Conservation (phyloP, 2,797 vertebrate species). For the Holocentrus rufus region DNA sequence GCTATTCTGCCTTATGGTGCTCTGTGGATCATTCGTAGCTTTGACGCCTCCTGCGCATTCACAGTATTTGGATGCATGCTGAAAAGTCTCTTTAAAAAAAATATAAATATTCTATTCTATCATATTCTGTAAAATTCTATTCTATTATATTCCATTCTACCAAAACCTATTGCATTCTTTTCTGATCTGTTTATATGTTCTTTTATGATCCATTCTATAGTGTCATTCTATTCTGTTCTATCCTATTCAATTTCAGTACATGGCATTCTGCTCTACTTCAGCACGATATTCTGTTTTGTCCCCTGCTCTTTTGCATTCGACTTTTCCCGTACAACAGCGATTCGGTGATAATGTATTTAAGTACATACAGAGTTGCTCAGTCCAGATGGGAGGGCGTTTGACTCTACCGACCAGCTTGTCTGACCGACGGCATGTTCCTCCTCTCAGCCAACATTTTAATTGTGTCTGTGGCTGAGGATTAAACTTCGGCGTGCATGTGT, state of each 20-base stretch:
- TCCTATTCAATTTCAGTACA: neutral
- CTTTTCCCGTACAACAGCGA: neutral
- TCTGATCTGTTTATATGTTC: too few relatives aligned
- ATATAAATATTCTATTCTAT: too few relatives aligned
- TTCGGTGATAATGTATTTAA: neutral
- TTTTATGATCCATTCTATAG: too few relatives aligned
- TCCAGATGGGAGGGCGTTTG: slow-evolving; percentile 20
- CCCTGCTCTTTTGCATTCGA: slow-evolving; percentile 18
- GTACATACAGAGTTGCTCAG: neutral
- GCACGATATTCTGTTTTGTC: too few relatives aligned
- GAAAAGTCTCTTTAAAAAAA: too few relatives aligned
- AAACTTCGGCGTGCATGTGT: slow-evolving; percentile 17
- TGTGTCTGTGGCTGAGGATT: slow-evolving; percentile 10
- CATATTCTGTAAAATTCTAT: too few relatives aligned
- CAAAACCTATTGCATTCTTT: too few relatives aligned
- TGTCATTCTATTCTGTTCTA: neutral
- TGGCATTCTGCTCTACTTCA: too few relatives aligned
- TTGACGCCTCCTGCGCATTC: too few relatives aligned
- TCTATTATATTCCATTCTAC: neutral
- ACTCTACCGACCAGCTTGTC: slow-evolving; percentile 10
- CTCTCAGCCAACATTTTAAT: slow-evolving; percentile 24
- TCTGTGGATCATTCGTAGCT: too few relatives aligned
- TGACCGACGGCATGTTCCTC: slow-evolving; percentile 29
- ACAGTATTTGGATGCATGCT: too few relatives aligned
- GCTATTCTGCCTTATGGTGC: too few relatives aligned